These are phyloP conservation scores for Cotesia vestalis DNA, from an alignment of 1,140 invertebrate genomes.

Conservation along the genomic window DNA sequence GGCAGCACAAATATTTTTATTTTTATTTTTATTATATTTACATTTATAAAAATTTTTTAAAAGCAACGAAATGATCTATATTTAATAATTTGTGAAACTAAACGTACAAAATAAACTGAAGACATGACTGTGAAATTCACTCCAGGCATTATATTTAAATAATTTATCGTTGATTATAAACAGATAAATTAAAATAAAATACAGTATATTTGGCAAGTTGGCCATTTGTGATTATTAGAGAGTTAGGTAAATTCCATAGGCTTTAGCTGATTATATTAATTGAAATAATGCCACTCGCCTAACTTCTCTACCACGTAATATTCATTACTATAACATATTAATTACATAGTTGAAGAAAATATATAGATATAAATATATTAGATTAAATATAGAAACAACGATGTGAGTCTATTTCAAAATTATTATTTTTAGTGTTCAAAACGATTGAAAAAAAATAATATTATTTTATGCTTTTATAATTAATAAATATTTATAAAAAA, in stretches of 20 bases:
- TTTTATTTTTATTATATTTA: too few relatives aligned
- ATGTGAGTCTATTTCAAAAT: constrained; percentile 5
- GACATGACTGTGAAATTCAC: constrained; percentile 49
- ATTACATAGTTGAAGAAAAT: constrained; percentile 28
- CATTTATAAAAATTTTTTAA: too few relatives aligned
- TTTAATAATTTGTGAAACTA: not conserved
- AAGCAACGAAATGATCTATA: constrained; percentile 3
- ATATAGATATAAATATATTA: constrained; percentile 41
- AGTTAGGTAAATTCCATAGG: constrained; percentile 54
- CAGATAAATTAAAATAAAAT: not conserved
- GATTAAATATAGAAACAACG: not conserved
- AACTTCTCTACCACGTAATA: constrained; percentile 43
- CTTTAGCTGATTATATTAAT: constrained; percentile 43
- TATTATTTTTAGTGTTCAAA: not conserved
- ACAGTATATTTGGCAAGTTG: constrained; percentile 27
- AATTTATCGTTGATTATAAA: constrained; percentile 33
- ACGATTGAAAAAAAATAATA: too few relatives aligned
- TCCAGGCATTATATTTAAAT: constrained; percentile 23
- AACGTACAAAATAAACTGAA: constrained; percentile 38
- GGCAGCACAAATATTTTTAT: too few relatives aligned
- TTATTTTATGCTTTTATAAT: too few relatives aligned
- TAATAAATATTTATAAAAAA: not conserved
- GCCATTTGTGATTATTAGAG: constrained; percentile 54
- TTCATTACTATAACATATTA: constrained; percentile 19
- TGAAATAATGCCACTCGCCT: constrained; percentile 44